Evolutionary conservation across 2,888 invertebrate genomes (phyloP).

Genomic region (Ctenicera cuprea): DNA sequence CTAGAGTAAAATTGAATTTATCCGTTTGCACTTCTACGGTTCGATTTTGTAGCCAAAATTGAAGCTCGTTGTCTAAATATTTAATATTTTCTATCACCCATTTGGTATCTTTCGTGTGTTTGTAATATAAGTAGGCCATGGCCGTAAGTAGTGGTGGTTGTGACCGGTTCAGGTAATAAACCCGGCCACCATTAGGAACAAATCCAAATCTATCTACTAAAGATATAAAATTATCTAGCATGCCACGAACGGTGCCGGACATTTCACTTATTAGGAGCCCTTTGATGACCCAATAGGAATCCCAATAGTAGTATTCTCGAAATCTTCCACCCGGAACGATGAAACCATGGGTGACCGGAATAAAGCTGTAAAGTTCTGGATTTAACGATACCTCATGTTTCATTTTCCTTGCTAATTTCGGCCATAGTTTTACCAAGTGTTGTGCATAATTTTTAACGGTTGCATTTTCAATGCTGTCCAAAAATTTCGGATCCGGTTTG

Average conservation of each 20-base stretch:
- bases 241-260: conserved; percentile 82
- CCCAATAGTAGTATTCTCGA: conserved; percentile 90
- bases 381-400: conserved; percentile 75
- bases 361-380: conserved; percentile 68
- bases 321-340: conserved; percentile 84
- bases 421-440: conserved; percentile 80
- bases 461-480: conserved; percentile 76
- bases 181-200: conserved; percentile 88
- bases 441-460: conserved; percentile 78
- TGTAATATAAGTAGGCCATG: conserved; percentile 83
- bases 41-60: conserved; percentile 80
- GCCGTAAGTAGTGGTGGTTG: conserved; percentile 82
- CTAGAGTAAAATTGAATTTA: conserved; percentile 74
- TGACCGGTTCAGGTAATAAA: conserved; percentile 84
- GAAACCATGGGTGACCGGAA: conserved; percentile 75
- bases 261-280: conserved; percentile 87
- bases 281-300: conserved; percentile 90
- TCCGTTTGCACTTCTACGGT: conserved; percentile 74
- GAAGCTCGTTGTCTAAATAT: conserved; percentile 78
- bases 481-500: conserved; percentile 76
- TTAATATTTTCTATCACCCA: conserved; percentile 78
- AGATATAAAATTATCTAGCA: conserved; percentile 85
- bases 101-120: conserved; percentile 78
- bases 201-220: conserved; percentile 81
- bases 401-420: conserved; percentile 78